Conservation (phyloP, 2,888 invertebrate genomes). For the Drosophila seclusa region DNA sequence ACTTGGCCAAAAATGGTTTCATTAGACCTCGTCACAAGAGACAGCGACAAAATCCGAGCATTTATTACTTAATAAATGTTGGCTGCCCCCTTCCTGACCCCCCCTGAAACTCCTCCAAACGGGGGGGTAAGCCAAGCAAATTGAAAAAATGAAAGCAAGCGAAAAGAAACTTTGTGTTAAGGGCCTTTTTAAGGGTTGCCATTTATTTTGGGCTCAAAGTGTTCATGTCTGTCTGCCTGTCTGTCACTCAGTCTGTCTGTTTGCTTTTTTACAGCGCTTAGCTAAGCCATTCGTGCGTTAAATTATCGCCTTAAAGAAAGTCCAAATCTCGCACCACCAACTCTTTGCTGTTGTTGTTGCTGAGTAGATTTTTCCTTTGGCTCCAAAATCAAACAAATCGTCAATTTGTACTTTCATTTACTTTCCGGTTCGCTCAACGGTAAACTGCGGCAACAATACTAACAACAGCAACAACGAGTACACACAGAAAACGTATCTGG, state of each 20-base stretch:
- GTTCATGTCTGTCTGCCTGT: constrained; percentile 12
- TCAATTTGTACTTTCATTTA: constrained; percentile 79
- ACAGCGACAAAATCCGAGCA: constrained; percentile 50
- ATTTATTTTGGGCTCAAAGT: constrained; percentile 50
- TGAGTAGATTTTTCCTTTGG: constrained; percentile 42
- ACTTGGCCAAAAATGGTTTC: constrained; percentile 26
- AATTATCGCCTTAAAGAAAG: constrained; percentile 68
- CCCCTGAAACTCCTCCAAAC: neutral
- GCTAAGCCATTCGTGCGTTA: constrained; percentile 73
- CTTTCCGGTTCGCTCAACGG: constrained; percentile 60
- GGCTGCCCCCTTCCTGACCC: neutral
- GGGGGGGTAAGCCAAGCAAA: constrained; percentile 34
- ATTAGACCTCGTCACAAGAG: constrained; percentile 17
- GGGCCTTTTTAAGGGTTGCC: constrained; percentile 64
- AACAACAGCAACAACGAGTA: constrained; percentile 7
- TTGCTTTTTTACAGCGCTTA: constrained; percentile 61
- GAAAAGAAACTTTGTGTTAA: constrained; percentile 49
- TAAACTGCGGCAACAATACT: constrained; percentile 40
- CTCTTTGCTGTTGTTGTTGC: constrained; percentile 3
- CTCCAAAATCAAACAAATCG: constrained; percentile 77
- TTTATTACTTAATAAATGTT: constrained; percentile 75
- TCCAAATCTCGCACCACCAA: neutral
- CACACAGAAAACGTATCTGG: neutral
- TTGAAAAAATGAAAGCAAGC: constrained; percentile 54
- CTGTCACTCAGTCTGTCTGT: constrained; percentile 3